phyloP scores from a whole-genome alignment of 2,797 vertebrate genomes.

The Fringilla coelebs region DNA sequence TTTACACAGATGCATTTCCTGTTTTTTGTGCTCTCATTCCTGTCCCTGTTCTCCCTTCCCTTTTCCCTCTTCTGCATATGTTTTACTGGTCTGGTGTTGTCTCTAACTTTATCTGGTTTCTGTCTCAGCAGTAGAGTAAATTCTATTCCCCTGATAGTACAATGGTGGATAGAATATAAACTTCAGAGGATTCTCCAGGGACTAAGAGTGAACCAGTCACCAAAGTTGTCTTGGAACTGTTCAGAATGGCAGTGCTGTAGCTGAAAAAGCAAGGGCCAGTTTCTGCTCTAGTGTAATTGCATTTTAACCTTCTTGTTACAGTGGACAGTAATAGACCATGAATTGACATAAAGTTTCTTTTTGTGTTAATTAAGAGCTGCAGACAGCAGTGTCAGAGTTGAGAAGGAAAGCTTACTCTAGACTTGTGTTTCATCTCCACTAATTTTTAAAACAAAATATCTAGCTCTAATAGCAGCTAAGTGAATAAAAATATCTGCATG shows the following conservation, averaged over 20 bases:
- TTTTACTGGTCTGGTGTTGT: slow-evolving; percentile 60
- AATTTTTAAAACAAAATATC: slow-evolving; percentile 47
- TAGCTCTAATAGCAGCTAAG: slow-evolving; percentile 58
- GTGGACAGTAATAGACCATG: slow-evolving; percentile 42
- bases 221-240: slow-evolving; percentile 57
- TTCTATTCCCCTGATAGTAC: slow-evolving; percentile 60
- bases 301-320: slow-evolving; percentile 45
- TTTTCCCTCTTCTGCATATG: slow-evolving; percentile 39
- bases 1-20: slow-evolving; percentile 49
- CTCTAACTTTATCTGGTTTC: slow-evolving; percentile 66
- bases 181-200: slow-evolving; percentile 64
- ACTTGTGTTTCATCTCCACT: slow-evolving; percentile 39
- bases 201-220: slow-evolving; percentile 59
- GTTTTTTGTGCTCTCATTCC: slow-evolving; percentile 32
- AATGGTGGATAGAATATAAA: slow-evolving; percentile 60
- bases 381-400: slow-evolving; percentile 28
- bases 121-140: slow-evolving; percentile 68
- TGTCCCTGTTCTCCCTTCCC: slow-evolving; percentile 48
- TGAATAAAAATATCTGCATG: slow-evolving; percentile 71
- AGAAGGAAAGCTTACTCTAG: slow-evolving; percentile 52
- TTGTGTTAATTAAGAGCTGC: slow-evolving; percentile 43
- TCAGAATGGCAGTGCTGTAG: slow-evolving; percentile 37
- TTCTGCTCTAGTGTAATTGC: slow-evolving; percentile 27
- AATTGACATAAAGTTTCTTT: slow-evolving; percentile 50
- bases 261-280: slow-evolving; percentile 38